Base-by-base conservation (phyloP, 1,140 invertebrate genomes). In the Bombus confusus region DNA sequence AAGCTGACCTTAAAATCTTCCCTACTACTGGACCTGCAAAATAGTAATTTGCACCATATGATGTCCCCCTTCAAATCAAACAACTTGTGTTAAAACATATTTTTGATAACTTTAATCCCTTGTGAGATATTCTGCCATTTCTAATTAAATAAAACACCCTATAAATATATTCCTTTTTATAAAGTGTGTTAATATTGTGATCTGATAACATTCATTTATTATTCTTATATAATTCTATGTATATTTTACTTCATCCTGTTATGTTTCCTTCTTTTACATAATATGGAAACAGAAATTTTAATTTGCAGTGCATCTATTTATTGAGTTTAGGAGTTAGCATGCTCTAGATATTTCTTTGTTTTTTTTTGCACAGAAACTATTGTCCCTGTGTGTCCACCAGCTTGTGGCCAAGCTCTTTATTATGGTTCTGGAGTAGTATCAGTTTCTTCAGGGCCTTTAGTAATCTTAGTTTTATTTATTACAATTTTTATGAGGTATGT, bases 321-420 rank as follows among this genome's bases (percentile, higher is more conserved):
- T 85, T 82, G 31, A 43, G 47, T 78, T 82, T 12, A 4, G 90
- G 93, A 92, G 91, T 37, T 43, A 80, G 94, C 95, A 95, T 95
- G 94, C 90, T 88, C 86, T 94, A 93, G 92, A 93, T 90, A 91
- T 92, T 93, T 91, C 87, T 88, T 90, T 62, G 91, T 79, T 94
- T 93, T 93, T 93, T 86, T 94, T 94, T 95, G 93, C 94, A 92
- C 96, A 98, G 98, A 98, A 96, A 98, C 98, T 74, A 97, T 98
- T 93, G 98, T 98, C 85, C 98, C 98, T 84, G 97, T 98, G 91
- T 99, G 98, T 94, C 98, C 98, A 89, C 98, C 98, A 88, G 98
- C 98, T 92, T 99, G 98, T 96, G 97, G 97, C 64, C 97, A 97
- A 95, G 96, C 96, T 75, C 95, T 79, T 79, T 79, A 96, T 78